phyloP scores from a whole-genome alignment of 1,140 invertebrate genomes.

The Psilanteris sp. region DNA sequence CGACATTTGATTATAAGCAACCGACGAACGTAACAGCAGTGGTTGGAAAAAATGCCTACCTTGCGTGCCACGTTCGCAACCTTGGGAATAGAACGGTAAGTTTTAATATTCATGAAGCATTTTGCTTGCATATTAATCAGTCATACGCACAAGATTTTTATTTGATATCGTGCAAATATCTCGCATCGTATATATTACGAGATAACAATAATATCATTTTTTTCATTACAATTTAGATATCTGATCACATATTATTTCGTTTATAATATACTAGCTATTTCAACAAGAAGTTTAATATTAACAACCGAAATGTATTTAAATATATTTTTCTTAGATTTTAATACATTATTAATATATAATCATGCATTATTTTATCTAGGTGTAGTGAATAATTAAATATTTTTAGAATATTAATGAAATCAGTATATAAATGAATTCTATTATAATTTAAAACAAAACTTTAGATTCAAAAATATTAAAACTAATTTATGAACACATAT shows the following conservation, averaged over 20 bases:
- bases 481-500: no score
- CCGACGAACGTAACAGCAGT: conserved; percentile 90
- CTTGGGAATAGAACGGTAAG: conserved; percentile 89
- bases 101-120: conserved; percentile 61
- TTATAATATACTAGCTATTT: conserved; percentile 17
- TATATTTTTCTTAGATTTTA: no score
- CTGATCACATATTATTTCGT: conserved; percentile 11
- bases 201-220: conserved; percentile 53
- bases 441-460: no score
- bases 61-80: conserved; percentile 89
- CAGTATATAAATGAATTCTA: no score
- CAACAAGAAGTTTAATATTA: not conserved
- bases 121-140: conserved; percentile 59
- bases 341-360: no score
- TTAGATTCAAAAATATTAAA: no score
- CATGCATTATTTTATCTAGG: no score
- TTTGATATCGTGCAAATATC: conserved; percentile 23
- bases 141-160: conserved; percentile 38
- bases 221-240: conserved; percentile 32
- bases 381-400: no score
- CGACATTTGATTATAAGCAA: conserved; percentile 86
- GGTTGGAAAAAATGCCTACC: conserved; percentile 88
- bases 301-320: not conserved
- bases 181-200: conserved; percentile 20
- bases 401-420: no score